Conservation (phyloP, 2,888 invertebrate genomes). For the Melitaea athalia region DNA sequence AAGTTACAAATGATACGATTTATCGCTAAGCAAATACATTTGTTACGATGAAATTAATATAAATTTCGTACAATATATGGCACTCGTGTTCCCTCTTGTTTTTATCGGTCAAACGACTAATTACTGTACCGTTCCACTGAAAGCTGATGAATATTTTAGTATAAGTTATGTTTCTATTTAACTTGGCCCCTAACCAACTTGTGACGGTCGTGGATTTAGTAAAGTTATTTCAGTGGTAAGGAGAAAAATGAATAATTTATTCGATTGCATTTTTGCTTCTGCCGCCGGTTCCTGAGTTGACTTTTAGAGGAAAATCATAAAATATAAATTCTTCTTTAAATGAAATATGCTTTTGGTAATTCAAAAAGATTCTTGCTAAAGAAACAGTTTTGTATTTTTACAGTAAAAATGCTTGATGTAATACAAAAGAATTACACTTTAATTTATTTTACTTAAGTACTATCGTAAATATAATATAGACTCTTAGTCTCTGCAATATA, state of each 20-base stretch:
- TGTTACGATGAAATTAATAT: not conserved
- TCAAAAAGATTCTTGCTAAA: slow-evolving; percentile 7
- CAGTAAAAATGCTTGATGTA: not conserved
- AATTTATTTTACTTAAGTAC: not conserved
- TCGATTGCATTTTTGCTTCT: slow-evolving; percentile 28
- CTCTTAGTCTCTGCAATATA: too few species aligned
- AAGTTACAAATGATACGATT: too few species aligned
- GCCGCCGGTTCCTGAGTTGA: slow-evolving; percentile 14
- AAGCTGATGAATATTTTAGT: slow-evolving; percentile 11
- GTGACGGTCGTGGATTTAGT: slow-evolving; percentile 23
- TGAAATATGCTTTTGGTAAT: slow-evolving; percentile 26
- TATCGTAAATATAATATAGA: too few species aligned
- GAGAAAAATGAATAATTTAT: slow-evolving; percentile 34
- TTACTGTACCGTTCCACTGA: not conserved
- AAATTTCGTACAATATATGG: too few species aligned
- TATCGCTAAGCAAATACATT: too few species aligned
- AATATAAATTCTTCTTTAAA: slow-evolving; percentile 27
- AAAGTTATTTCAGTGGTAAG: slow-evolving; percentile 24
- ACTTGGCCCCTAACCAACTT: slow-evolving; percentile 16
- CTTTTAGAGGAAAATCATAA: slow-evolving; percentile 19
- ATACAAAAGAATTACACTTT: not conserved
- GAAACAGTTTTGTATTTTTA: not conserved
- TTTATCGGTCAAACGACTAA: not conserved
- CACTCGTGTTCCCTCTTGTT: not conserved
- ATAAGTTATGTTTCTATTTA: slow-evolving; percentile 15